A percentile compares a stretch with the other conserved stretches of the same genome.
Conservation (phyloP, 2,797 vertebrate genomes). For the Oryzias dopingdopingensis region DNA sequence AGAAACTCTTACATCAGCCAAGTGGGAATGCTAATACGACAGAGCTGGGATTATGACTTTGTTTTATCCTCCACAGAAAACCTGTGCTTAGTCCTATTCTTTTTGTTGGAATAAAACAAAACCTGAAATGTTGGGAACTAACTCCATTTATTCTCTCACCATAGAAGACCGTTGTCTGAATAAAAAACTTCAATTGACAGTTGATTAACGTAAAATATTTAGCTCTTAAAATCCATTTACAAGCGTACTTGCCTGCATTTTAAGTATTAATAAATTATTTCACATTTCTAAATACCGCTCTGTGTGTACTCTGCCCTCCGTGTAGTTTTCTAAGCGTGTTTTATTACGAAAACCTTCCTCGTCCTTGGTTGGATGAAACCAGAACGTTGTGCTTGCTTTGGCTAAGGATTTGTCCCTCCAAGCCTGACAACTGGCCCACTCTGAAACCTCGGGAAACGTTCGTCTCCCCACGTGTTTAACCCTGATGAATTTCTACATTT, state of each 20-base stretch:
- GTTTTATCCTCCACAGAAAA: slow-evolving; percentile 31
- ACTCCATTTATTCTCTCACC: slow-evolving; percentile 25
- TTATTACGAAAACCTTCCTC: slow-evolving; percentile 70
- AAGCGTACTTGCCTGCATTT: slow-evolving; percentile 41
- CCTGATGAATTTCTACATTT: slow-evolving; percentile 77
- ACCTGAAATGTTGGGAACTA: slow-evolving; percentile 32
- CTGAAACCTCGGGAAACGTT: slow-evolving; percentile 75
- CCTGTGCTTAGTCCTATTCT: slow-evolving; percentile 40
- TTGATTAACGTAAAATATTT: slow-evolving; percentile 29
- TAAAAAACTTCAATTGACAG: slow-evolving; percentile 11
- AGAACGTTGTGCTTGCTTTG: slow-evolving; percentile 75
- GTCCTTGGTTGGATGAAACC: slow-evolving; percentile 69
- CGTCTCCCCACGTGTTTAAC: slow-evolving; percentile 75
- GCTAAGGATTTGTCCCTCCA: slow-evolving; percentile 52
- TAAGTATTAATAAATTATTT: slow-evolving; percentile 47
- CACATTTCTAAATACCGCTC: slow-evolving; percentile 53
- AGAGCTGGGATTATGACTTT: slow-evolving; percentile 43
- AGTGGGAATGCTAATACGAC: slow-evolving; percentile 36
- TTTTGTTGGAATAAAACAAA: slow-evolving; percentile 29
- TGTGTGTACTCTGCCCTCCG: slow-evolving; percentile 50
- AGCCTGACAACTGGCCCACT: slow-evolving; percentile 62
- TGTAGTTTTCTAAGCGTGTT: slow-evolving; percentile 66
- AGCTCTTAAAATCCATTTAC: slow-evolving; percentile 24
- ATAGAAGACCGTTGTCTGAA: background rate
- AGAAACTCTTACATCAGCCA: slow-evolving; percentile 22